Evolutionary conservation across 2,888 invertebrate species (phyloP).

Genomic region (Amiota minor): DNA sequence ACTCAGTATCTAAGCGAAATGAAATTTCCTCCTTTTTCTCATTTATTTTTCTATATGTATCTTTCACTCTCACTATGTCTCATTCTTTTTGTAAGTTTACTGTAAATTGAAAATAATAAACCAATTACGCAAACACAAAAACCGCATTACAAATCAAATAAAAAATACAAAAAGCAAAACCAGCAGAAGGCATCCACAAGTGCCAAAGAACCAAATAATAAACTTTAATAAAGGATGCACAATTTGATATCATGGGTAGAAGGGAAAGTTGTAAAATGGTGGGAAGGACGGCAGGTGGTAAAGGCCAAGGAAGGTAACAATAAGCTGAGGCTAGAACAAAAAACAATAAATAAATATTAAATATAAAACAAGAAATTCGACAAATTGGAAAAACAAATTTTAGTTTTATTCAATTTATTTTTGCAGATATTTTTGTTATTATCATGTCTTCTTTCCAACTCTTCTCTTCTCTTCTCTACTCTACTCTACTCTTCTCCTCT

Average conservation of each 20-base stretch:
- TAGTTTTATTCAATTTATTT: background rate
- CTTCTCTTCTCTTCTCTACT: too few relatives aligned
- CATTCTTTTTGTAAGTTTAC: background rate
- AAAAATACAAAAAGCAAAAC: conserved; percentile 10
- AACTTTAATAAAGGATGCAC: conserved; percentile 4
- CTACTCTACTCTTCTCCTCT: background rate
- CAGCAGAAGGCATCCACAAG: conserved; percentile 5
- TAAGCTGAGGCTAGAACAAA: too few relatives aligned
- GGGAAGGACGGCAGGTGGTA: too few relatives aligned
- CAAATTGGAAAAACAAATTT: conserved; percentile 1
- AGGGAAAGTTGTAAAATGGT: background rate
- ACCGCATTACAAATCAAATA: conserved; percentile 30
- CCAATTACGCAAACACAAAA: conserved; percentile 35
- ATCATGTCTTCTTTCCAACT: too few relatives aligned
- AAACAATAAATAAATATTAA: too few relatives aligned
- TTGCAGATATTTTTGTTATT: background rate
- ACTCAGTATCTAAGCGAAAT: background rate
- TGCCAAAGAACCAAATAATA: conserved; percentile 18
- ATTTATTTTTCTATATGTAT: conserved; percentile 1
- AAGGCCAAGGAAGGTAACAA: too few relatives aligned
- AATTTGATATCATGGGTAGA: background rate
- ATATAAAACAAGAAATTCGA: too few relatives aligned
- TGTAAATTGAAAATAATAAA: conserved; percentile 46
- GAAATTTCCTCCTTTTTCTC: background rate
- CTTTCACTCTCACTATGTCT: too few relatives aligned